phyloP scores from a whole-genome alignment of 37 sponge, comb jelly and placozoan genomes.

The Ianthella basta region DNA sequence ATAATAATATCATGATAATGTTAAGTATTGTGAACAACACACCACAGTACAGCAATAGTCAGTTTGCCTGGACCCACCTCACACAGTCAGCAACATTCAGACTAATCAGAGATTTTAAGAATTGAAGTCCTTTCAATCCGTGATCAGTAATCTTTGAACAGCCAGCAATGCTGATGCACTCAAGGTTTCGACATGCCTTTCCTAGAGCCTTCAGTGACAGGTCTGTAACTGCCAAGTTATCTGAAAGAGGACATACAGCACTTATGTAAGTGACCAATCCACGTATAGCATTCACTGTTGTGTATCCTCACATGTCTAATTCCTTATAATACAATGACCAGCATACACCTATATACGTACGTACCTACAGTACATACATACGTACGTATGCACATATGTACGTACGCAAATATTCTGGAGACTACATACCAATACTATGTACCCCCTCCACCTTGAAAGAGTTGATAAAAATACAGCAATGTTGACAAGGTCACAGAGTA shows the following conservation, averaged over 20 bases:
- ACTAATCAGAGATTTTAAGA: conserved; percentile 52
- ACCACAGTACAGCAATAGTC: no score
- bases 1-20: no score
- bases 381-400: neutral
- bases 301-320: no score
- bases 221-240: conserved; percentile 68
- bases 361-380: neutral
- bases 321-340: no score
- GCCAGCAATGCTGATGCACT: conserved; percentile 77
- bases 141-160: conserved; percentile 82
- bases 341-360: neutral
- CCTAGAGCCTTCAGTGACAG: conserved; percentile 72
- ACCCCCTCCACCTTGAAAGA: no score
- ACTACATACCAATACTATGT: neutral
- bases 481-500: neutral
- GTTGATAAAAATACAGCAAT: no score
- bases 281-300: no score
- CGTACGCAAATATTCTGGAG: neutral
- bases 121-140: conserved; percentile 72
- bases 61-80: conserved; percentile 66
- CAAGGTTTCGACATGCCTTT: conserved; percentile 81
- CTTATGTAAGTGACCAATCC: no score
- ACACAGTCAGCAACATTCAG: conserved; percentile 88
- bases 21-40: no score
- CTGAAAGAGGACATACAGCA: conserved; percentile 25